Conservation (phyloP, 2,113 vertebrate genomes). For the Heteronetta atricapilla region DNA sequence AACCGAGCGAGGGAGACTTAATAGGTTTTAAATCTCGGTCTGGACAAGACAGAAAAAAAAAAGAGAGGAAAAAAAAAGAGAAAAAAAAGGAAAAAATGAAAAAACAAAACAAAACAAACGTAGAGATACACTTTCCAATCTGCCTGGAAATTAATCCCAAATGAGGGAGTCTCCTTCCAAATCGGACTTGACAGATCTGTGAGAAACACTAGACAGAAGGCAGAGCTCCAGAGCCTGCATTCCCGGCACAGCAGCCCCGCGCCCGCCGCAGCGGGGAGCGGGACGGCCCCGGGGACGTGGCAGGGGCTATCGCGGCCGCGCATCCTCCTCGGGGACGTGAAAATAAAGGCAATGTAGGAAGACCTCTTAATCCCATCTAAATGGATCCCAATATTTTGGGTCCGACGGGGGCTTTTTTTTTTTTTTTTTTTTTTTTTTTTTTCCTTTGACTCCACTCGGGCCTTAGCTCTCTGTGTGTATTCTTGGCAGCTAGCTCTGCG, state of each 20-base stretch:
- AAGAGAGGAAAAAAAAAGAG: no score
- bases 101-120: not conserved
- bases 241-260: not conserved
- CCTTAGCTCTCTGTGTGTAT: not conserved
- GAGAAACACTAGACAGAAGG: conserved; percentile 57
- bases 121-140: conserved; percentile 36
- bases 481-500: not conserved
- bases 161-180: conserved; percentile 53
- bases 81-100: no score
- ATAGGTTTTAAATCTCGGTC: not conserved
- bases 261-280: not conserved
- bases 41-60: not conserved
- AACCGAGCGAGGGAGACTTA: not conserved
- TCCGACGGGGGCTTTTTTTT: fast-evolving
- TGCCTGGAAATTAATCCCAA: conserved; percentile 62
- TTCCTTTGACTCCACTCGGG: not conserved
- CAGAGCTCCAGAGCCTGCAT: not conserved
- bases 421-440: not conserved
- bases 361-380: not conserved
- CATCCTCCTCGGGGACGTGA: not conserved
- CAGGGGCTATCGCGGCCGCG: not conserved
- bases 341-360: not conserved
- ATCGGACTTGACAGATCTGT: conserved; percentile 56
- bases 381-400: not conserved
- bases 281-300: not conserved